Evolutionary conservation across 2,888 invertebrate genomes (phyloP).

Genomic region (Acronicta aceris): DNA sequence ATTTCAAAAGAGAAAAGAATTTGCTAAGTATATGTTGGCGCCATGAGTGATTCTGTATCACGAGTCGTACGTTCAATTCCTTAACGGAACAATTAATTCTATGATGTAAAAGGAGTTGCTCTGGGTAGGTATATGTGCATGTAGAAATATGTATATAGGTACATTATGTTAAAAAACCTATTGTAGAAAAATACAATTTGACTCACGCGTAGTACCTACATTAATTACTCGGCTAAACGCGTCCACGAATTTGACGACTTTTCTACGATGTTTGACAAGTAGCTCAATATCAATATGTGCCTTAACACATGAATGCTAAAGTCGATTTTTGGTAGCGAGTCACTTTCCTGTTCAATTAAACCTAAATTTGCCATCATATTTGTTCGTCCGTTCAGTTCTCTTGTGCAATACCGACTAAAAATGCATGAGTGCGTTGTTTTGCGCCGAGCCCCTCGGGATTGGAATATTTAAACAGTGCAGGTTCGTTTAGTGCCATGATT

Average conservation of each 20-base stretch:
- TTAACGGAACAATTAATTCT: no score
- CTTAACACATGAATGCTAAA: not conserved
- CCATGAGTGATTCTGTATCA: no score
- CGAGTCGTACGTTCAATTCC: no score
- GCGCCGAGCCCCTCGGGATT: conserved; percentile 31
- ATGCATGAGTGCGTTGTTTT: conserved; percentile 58
- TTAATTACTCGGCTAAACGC: not conserved
- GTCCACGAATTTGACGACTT: not conserved
- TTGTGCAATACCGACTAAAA: conserved; percentile 44
- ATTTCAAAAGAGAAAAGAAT: not conserved
- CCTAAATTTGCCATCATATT: conserved; percentile 27
- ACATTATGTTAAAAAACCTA: no score
- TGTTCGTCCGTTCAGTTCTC: conserved; percentile 17
- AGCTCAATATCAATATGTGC: not conserved
- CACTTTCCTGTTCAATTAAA: conserved; percentile 33
- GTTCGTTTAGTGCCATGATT: conserved; percentile 50
- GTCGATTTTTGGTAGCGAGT: not conserved
- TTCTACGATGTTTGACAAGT: not conserved
- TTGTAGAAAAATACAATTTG: no score
- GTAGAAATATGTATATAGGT: no score
- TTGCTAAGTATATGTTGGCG: no score
- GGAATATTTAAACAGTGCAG: conserved; percentile 54
- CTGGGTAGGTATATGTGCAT: no score
- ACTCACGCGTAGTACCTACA: no score
- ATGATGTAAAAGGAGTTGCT: no score